Evolutionary conservation across 2,888 invertebrate genomes (phyloP).

Genomic region (Caenorhabditis drosophilae): DNA sequence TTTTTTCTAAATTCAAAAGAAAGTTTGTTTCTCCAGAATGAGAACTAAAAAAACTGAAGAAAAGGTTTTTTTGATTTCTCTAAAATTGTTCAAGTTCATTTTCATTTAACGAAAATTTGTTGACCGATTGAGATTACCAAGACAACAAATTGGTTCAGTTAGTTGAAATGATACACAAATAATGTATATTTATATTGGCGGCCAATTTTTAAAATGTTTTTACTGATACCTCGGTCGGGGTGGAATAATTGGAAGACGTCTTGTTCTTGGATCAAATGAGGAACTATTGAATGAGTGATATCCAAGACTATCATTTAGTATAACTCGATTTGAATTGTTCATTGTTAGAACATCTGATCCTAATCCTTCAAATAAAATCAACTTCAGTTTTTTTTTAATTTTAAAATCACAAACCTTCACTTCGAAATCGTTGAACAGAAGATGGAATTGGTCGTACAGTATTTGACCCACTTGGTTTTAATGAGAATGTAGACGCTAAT

Average conservation of each 20-base stretch:
- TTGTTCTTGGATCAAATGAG: conserved; percentile 23
- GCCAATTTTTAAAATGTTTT: too few species aligned
- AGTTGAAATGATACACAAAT: too few species aligned
- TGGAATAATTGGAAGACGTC: background rate
- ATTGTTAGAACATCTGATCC: conserved; percentile 26
- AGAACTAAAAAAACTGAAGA: too few species aligned
- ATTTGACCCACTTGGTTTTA: conserved; percentile 18
- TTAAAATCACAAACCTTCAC: conserved; percentile 48
- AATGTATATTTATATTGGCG: too few species aligned
- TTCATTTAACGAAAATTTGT: too few species aligned
- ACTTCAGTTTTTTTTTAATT: background rate
- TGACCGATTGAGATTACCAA: too few species aligned
- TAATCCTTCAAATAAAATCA: conserved; percentile 27
- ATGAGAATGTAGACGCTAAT: conserved; percentile 28
- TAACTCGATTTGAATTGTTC: conserved; percentile 9
- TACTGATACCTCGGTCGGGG: background rate
- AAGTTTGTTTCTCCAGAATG: too few species aligned
- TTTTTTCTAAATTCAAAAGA: too few species aligned
- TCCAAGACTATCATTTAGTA: conserved; percentile 27
- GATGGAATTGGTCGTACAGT: conserved; percentile 35
- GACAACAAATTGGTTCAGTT: too few species aligned
- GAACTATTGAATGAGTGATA: conserved; percentile 34
- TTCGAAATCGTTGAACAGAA: conserved; percentile 59
- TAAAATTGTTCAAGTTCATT: too few species aligned
- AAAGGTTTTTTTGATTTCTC: too few species aligned